Percentiles rank a stretch among this genome's conserved stretches.
Evolutionary conservation across 2,888 invertebrate genomes (phyloP).

Genomic region (Deilephila porcellus): DNA sequence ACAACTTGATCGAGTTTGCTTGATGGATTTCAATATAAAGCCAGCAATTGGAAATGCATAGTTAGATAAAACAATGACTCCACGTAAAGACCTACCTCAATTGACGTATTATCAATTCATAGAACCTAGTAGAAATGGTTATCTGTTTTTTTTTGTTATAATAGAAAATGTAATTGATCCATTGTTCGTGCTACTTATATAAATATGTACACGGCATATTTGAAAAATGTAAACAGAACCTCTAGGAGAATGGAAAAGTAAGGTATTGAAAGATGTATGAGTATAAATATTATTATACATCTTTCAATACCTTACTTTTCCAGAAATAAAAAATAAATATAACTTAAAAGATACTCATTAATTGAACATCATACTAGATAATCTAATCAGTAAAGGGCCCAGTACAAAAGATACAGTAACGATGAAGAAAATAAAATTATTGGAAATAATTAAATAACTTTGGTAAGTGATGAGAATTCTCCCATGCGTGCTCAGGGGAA

Average conservation of each 20-base stretch:
- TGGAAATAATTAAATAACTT: conserved; percentile 3
- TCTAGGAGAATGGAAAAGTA: background rate
- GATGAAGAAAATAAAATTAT: background rate
- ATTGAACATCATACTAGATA: too few species aligned
- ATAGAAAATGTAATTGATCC: background rate
- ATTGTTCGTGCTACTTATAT: background rate
- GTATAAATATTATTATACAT: too few species aligned
- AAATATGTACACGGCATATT: background rate
- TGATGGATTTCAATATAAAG: background rate
- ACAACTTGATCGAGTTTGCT: too few species aligned
- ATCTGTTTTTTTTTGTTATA: background rate
- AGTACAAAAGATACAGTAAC: background rate
- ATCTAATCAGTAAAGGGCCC: too few species aligned
- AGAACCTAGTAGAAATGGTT: background rate
- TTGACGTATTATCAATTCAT: conserved; percentile 33
- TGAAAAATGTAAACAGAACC: background rate
- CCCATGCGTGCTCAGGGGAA: background rate
- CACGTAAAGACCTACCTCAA: conserved; percentile 48
- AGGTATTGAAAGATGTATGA: background rate
- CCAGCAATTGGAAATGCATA: background rate
- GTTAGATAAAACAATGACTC: background rate
- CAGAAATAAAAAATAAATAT: too few species aligned
- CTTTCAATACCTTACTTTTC: too few species aligned
- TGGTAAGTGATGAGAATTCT: conserved; percentile 8
- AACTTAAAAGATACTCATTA: too few species aligned